phyloP scores from a whole-genome alignment of 2,888 invertebrate species.

The Calliopum simillimum region DNA sequence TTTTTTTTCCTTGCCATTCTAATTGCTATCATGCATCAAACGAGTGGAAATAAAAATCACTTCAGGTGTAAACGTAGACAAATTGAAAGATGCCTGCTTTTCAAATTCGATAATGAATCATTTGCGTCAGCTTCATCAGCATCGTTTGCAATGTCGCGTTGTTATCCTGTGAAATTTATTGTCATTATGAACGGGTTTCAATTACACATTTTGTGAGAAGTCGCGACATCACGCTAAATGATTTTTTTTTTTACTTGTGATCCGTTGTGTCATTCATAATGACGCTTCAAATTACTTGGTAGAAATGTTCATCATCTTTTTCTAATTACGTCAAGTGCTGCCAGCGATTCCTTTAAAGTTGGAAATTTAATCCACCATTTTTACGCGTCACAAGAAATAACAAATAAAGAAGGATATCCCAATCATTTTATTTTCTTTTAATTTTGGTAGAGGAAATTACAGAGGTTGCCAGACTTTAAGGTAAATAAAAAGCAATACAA shows the following conservation, averaged over 20 bases:
- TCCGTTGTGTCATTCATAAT: constrained; percentile 29
- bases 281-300: constrained; percentile 28
- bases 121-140: not conserved
- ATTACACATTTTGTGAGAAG: constrained; percentile 18
- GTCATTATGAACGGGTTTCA: constrained; percentile 29
- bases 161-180: constrained; percentile 7
- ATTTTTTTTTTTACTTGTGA: not conserved
- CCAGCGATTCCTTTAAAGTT: constrained; percentile 21
- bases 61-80: not conserved
- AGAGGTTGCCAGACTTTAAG: constrained; percentile 3
- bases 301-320: constrained; percentile 13
- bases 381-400: constrained; percentile 23
- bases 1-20: not conserved
- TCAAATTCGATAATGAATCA: constrained; percentile 29
- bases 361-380: constrained; percentile 35
- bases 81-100: not conserved
- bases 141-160: not conserved
- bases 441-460: constrained; percentile 4
- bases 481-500: not conserved
- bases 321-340: constrained; percentile 37
- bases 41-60: not conserved
- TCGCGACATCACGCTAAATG: constrained; percentile 4
- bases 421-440: constrained; percentile 26
- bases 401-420: constrained; percentile 21
- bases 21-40: not conserved